Evolutionary conservation across 2,113 vertebrate genomes (phyloP), one percentile per base, ranked within the genome.

Genomic region (Nesoenas mayeri): DNA sequence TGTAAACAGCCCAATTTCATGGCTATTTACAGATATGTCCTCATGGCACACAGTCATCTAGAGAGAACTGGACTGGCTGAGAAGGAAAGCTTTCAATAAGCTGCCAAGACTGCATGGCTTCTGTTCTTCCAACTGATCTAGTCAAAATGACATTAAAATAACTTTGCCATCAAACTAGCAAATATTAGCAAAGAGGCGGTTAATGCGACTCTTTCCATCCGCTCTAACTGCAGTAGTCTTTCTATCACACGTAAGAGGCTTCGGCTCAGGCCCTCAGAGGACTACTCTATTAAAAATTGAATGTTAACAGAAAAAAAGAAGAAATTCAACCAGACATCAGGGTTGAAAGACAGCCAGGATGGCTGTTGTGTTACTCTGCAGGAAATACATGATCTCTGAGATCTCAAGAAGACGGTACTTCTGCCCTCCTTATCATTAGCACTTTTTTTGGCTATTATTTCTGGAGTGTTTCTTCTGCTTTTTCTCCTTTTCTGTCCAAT

Each of bases 221-320:
- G 0, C n/a, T 85, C 44, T 34, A 12, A 79, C 40, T 72, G 38
- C 5, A 3, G 28, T 14, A 89, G 10, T 69, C 62, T 65, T 94
- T 80, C 85, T 91, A 26, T 42, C 67, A 85, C 47, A 38, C 18
- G 28, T 61, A 78, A 85, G 54, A 87, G 79, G 61, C 70, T 91
- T 79, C 32, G 84, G 77, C 73, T 89, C 40, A 65, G 81, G 58
- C 42, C 32, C 81, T 83, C 79, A 58, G 60, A 93, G 54, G 54
- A 79, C 62, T 82, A 64, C 38, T 48, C 61, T 69, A 61, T 87
- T 94, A 79, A 91, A 94, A 95, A 82, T 10, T 60, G 80, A 75
- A 81, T 25, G n/a, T 42, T 78, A 84, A 80, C 62, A 83, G 44
- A 65, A 48, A 69, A 67, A 79, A 64, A 83, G 19, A 70, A 87